Base-by-base conservation (phyloP, 2,888 invertebrate species). In the Loripinus fragilis region DNA sequence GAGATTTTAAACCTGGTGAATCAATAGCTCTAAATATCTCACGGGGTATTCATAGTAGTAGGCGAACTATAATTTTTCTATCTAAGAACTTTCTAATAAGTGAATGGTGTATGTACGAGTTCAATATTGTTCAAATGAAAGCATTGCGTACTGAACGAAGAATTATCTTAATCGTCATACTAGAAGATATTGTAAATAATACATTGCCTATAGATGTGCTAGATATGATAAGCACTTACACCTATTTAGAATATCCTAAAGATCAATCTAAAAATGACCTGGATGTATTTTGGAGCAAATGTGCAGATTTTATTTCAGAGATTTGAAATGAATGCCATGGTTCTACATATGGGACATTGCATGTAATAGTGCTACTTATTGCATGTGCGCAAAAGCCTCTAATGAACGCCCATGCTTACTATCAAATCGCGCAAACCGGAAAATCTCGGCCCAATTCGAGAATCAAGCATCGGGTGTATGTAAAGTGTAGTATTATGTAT, bases 21-120 rank as follows among this genome's bases (percentile, higher is more conserved):
- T 72, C 79, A 17, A 79, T 79, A 30, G 71, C 72, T 23, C 42
- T 72, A 15, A 79, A 79, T 50, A 79, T 79, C 12, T 76, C 70
- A 12, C 68, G 52, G 33, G 68, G 75, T 28, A 79, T 79, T 3
- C 71, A 66, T 17, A 69, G n/a, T 17, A 79, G 79, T 50, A 79
- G 64, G 33, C 28, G 69, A 65, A 79, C 75, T 12, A 15, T 79
- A 17, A 38, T 79, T 17, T 76, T 79, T 30, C 10, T 79, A 17
- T 75, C 79, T 7, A 64, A 28, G 20, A 23, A 48, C 3, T 79
- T 76, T 60, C 52, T 79, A 0, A 30, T 25, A 12, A 75, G 81
- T 69, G 65, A 78, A 70, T 81, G 78, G 81, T 81, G 81, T 42
- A 71, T 75, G 75, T 81, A 81, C 30, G 81, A 81, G 65, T 50